Percentiles rank a stretch among this genome's conserved stretches.
Conservation (phyloP, 2,888 invertebrate genomes). For the Chrysomela aeneicollis region DNA sequence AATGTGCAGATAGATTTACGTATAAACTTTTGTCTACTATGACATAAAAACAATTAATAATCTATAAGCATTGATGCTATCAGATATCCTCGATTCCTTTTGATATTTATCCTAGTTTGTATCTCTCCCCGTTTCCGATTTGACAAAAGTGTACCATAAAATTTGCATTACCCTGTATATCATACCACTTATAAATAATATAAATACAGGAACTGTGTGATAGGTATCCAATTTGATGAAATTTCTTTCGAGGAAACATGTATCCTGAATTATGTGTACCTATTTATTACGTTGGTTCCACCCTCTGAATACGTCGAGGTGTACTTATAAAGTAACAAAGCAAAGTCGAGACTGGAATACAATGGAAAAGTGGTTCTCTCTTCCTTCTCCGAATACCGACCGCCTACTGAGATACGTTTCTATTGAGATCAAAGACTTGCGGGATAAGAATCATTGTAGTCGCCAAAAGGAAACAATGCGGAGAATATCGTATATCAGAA, state of each 20-base stretch:
- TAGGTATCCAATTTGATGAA: neutral
- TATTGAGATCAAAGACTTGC: neutral
- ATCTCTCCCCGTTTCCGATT: no score
- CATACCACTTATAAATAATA: neutral
- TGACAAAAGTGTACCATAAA: no score
- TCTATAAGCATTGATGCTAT: no score
- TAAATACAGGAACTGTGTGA: neutral
- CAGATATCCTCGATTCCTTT: no score
- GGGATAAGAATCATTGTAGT: constrained; percentile 1
- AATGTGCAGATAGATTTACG: no score
- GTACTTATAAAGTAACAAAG: neutral
- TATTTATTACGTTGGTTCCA: neutral
- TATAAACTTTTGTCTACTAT: no score
- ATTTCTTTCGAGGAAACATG: neutral
- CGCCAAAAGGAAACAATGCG: constrained; percentile 3
- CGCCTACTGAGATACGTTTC: neutral
- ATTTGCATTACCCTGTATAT: no score
- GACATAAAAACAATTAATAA: no score
- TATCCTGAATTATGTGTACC: neutral
- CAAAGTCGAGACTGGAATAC: constrained; percentile 1
- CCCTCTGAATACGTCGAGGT: neutral
- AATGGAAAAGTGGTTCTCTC: constrained; percentile 2
- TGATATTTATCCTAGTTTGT: no score
- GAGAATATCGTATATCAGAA: neutral
- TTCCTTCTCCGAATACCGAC: neutral